Conservation (phyloP, 2,797 vertebrate species). For the Amblyopsis hoosieri region DNA sequence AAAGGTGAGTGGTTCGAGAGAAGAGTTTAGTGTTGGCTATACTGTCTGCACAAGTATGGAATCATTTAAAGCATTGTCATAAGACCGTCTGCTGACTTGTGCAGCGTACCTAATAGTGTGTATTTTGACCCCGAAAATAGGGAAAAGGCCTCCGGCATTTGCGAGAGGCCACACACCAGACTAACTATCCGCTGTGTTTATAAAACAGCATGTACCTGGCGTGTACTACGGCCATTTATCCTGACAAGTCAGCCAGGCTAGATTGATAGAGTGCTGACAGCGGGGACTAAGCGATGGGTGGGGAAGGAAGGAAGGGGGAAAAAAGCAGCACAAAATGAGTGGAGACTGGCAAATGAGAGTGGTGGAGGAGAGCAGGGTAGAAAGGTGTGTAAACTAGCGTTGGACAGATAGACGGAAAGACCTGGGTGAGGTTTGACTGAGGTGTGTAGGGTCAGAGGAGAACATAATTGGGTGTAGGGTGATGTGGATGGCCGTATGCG, state of each 20-base stretch:
- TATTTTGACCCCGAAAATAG: neutral
- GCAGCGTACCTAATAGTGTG: no score
- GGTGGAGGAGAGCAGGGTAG: slow-evolving; percentile 32
- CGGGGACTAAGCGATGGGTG: slow-evolving; percentile 46
- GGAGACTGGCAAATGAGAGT: slow-evolving; percentile 38
- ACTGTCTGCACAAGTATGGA: neutral
- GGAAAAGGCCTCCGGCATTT: neutral
- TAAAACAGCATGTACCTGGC: slow-evolving; percentile 57
- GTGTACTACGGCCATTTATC: slow-evolving; percentile 50
- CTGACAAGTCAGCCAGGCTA: slow-evolving; percentile 42
- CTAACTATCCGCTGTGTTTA: slow-evolving; percentile 46
- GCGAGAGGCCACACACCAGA: slow-evolving; percentile 50
- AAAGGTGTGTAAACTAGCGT: slow-evolving; percentile 62
- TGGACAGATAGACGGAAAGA: slow-evolving; percentile 48
- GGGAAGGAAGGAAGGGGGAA: slow-evolving; percentile 47
- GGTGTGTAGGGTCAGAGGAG: slow-evolving; percentile 49
- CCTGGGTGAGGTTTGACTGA: slow-evolving; percentile 40
- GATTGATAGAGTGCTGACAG: slow-evolving; percentile 69
- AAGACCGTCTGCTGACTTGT: neutral
- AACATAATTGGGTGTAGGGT: slow-evolving; percentile 71
- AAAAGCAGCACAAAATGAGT: slow-evolving; percentile 51
- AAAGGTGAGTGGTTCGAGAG: neutral
- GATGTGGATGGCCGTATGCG: slow-evolving; percentile 52
- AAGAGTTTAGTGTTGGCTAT: neutral
- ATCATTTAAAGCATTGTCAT: neutral